Evolutionary conservation across 2,797 vertebrate genomes (phyloP).

Genomic region (Epinephelus malabaricus): DNA sequence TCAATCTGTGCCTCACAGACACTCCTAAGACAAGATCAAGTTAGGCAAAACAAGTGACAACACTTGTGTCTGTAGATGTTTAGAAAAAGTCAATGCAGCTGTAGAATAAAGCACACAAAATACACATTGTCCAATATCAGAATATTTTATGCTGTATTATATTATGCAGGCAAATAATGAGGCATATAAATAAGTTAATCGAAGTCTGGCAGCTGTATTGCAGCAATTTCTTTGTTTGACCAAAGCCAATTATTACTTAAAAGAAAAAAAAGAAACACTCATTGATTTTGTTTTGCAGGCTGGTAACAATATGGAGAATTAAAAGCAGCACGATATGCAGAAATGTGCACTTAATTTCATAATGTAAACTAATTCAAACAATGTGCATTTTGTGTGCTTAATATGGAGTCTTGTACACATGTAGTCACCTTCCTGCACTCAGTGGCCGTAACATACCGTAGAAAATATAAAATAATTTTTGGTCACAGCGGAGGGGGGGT

Average conservation of each 20-base stretch:
- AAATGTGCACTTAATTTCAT: slow-evolving; percentile 24
- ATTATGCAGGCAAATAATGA: slow-evolving; percentile 40
- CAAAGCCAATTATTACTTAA: neutral
- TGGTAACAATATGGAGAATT: slow-evolving; percentile 5
- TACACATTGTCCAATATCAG: slow-evolving; percentile 9
- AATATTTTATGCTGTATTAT: neutral
- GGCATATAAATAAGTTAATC: slow-evolving; percentile 8
- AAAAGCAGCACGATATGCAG: slow-evolving; percentile 39
- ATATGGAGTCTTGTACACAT: slow-evolving; percentile 11
- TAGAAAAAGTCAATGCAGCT: slow-evolving; percentile 6
- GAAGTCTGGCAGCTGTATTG: neutral
- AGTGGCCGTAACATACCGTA: slow-evolving; percentile 19
- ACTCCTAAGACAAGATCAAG: neutral
- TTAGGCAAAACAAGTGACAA: neutral
- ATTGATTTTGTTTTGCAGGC: neutral
- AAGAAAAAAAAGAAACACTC: neutral
- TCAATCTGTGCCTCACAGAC: neutral
- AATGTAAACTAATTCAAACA: slow-evolving; percentile 18
- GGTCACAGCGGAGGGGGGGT: slow-evolving; percentile 34
- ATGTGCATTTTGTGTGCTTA: slow-evolving; percentile 52
- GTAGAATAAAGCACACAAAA: slow-evolving; percentile 36
- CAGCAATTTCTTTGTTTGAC: neutral
- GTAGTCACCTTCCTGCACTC: slow-evolving; percentile 9
- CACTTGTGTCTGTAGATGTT: neutral
- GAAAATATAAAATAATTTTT: slow-evolving; percentile 40